Conservation (phyloP, 2,888 invertebrate species). For the Pedicia rivosa region DNA sequence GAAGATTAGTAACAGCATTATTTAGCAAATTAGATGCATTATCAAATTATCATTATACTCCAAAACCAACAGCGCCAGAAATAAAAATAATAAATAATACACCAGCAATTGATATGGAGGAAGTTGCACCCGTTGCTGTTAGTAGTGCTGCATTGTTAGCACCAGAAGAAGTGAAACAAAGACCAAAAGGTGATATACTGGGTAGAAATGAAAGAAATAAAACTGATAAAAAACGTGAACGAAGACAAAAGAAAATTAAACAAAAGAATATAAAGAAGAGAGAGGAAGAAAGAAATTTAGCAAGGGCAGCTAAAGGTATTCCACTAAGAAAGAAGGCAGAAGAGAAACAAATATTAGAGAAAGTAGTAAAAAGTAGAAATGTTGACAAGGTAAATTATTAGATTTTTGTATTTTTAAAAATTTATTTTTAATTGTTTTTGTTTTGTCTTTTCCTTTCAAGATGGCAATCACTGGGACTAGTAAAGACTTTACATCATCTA, state of each 20-base stretch:
- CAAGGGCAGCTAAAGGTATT: constrained; percentile 20
- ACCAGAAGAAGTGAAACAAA: constrained; percentile 75
- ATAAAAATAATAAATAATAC: constrained; percentile 80
- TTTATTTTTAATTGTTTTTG: constrained; percentile 4
- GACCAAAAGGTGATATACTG: constrained; percentile 36
- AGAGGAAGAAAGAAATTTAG: constrained; percentile 33
- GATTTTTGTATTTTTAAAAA: constrained; percentile 7
- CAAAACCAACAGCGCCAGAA: constrained; percentile 71
- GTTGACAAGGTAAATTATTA: constrained; percentile 35
- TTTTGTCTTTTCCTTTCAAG: constrained; percentile 21
- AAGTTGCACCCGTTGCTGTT: constrained; percentile 81
- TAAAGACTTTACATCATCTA: constrained; percentile 51
- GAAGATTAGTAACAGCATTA: constrained; percentile 51
- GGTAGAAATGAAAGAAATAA: constrained; percentile 65
- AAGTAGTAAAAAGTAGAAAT: constrained; percentile 47
- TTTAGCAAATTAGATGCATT: constrained; percentile 83
- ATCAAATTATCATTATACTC: constrained; percentile 88
- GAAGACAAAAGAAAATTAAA: constrained; percentile 70
- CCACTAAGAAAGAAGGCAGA: constrained; percentile 28
- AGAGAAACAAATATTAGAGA: constrained; percentile 39
- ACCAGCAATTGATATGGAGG: constrained; percentile 85
- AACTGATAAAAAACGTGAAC: constrained; percentile 78
- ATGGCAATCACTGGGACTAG: constrained; percentile 30
- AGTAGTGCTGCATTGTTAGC: constrained; percentile 75
- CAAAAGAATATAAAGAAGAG: constrained; percentile 41